phyloP scores from a whole-genome alignment of 23 tunicate species.

The Phallusia fumigata region DNA sequence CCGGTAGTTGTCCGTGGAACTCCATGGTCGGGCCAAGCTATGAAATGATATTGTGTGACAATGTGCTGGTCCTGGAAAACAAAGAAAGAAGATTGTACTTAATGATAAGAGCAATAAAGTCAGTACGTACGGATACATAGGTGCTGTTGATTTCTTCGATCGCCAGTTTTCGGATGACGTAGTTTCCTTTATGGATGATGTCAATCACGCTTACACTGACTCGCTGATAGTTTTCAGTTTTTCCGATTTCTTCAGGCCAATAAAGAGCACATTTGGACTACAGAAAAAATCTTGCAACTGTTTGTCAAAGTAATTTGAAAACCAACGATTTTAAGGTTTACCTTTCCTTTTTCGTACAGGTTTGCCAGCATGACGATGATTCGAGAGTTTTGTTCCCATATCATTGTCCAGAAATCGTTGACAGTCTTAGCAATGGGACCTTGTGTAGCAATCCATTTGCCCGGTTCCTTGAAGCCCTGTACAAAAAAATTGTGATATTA shows the following conservation, averaged over 20 bases:
- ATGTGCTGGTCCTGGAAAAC: background rate
- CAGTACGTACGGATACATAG: background rate
- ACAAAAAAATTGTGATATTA: background rate
- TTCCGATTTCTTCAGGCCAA: background rate
- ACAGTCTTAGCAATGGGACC: background rate
- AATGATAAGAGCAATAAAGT: background rate
- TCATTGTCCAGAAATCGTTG: background rate
- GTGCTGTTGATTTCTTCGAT: background rate
- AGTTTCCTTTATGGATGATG: background rate
- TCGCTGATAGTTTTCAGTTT: background rate
- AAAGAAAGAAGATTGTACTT: background rate
- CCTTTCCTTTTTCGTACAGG: background rate
- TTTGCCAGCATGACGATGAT: background rate
- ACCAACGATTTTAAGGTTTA: background rate
- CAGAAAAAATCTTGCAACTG: no score
- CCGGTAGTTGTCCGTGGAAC: background rate
- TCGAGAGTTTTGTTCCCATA: background rate
- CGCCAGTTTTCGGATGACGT: background rate
- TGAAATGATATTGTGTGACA: background rate
- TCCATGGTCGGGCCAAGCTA: conserved; percentile 7
- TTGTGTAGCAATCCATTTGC: conserved; percentile 1
- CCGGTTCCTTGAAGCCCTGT: background rate
- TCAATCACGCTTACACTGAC: background rate
- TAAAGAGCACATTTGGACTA: background rate
- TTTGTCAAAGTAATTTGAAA: no score